phyloP scores from a whole-genome alignment of 2,797 vertebrate genomes.

The Hoplostethus mediterraneus region DNA sequence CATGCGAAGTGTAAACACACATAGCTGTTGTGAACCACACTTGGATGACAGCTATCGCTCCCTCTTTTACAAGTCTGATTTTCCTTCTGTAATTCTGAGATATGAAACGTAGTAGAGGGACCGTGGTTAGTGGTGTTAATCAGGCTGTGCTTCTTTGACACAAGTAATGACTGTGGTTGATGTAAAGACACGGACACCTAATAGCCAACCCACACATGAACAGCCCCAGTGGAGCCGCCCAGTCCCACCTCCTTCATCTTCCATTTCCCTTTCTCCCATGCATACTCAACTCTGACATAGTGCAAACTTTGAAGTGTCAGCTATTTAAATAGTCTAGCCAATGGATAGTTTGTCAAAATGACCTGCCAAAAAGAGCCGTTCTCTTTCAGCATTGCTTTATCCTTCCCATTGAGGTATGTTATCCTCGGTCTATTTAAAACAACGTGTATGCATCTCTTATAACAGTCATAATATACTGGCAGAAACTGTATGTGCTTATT shows the following conservation, averaged over 20 bases:
- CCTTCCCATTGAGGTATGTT: not conserved
- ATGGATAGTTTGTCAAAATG: not conserved
- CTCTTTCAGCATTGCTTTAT: not conserved
- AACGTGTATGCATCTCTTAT: not conserved
- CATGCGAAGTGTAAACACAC: not conserved
- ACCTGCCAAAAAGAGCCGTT: not conserved
- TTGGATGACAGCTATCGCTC: not conserved
- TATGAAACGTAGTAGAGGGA: not conserved
- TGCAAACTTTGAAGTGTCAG: not conserved
- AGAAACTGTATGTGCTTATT: not conserved
- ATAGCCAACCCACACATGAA: not conserved
- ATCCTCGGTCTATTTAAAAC: not conserved
- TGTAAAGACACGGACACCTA: not conserved
- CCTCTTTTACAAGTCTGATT: not conserved
- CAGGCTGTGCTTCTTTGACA: not conserved
- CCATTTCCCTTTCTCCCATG: not conserved
- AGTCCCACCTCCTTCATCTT: not conserved
- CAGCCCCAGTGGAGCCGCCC: not conserved
- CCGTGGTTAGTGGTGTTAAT: not conserved
- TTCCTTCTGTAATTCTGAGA: not conserved
- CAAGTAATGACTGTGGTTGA: constrained; percentile 1
- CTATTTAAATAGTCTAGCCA: not conserved
- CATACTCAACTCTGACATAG: not conserved
- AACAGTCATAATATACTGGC: not conserved
- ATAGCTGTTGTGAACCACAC: not conserved